These are phyloP conservation scores for Zalophus californianus DNA, from an alignment of 2,797 vertebrate genomes.

Conservation along the genomic window DNA sequence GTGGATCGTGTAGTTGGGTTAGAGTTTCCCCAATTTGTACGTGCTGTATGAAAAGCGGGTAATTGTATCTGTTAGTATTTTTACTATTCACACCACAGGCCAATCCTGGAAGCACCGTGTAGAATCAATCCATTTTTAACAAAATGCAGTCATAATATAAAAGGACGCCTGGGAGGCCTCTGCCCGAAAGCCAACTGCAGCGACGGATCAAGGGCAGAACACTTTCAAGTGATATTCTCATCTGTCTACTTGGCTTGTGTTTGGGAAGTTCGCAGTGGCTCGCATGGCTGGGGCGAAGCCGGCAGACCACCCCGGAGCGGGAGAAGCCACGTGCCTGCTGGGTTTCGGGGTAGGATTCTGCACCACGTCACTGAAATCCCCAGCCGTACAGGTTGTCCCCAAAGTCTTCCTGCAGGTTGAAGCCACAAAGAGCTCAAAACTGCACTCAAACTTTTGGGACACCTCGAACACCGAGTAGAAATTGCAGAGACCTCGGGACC, in stretches of 20 bases:
- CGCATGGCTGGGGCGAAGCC: neutral
- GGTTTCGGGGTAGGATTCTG: no score
- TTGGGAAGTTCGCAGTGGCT: neutral
- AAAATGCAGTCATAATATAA: neutral
- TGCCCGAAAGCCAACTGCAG: neutral
- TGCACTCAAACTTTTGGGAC: neutral
- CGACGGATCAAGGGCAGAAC: fast-evolving
- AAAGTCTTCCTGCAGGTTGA: neutral
- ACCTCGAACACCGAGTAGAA: neutral
- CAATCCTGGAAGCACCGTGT: neutral
- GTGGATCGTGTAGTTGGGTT: neutral
- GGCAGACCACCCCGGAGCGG: neutral
- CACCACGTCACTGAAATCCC: neutral
- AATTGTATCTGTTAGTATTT: no score
- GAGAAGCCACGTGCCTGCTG: neutral
- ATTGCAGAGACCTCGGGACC: neutral
- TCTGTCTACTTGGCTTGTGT: neutral
- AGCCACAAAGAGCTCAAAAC: neutral
- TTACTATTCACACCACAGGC: neutral
- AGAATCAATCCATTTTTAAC: neutral
- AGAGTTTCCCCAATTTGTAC: neutral
- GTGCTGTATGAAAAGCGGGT: neutral
- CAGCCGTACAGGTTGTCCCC: neutral
- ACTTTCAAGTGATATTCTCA: neutral
- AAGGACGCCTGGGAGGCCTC: neutral